These are phyloP conservation scores for Tridacna crocea DNA, from an alignment of 2,888 invertebrate genomes.

Conservation along the genomic window DNA sequence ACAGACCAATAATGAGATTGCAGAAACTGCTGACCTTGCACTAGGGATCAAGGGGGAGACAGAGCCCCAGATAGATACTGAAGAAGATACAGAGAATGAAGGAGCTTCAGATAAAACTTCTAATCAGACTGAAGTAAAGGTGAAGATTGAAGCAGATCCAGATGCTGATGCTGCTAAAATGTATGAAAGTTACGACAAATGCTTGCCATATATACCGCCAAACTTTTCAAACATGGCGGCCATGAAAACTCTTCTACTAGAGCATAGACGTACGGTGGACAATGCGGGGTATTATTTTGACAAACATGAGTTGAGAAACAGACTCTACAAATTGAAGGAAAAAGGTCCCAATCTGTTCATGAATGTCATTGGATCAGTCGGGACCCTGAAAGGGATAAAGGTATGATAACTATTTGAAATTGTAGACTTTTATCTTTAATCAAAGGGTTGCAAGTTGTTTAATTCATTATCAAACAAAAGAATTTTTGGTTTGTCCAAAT, in stretches of 20 bases:
- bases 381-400: neutral
- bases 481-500: too few species aligned
- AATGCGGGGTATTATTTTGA: conserved; percentile 46
- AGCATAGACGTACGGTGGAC: conserved; percentile 46
- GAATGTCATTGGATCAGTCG: conserved; percentile 37
- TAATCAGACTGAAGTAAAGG: neutral
- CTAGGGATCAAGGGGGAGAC: conserved; percentile 9
- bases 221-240: conserved; percentile 45
- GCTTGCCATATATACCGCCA: conserved; percentile 54
- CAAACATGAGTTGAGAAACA: conserved; percentile 27
- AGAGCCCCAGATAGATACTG: neutral
- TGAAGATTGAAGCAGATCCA: neutral
- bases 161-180: neutral
- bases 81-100: neutral
- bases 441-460: too few species aligned
- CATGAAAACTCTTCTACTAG: conserved; percentile 42
- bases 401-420: neutral
- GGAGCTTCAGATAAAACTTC: neutral
- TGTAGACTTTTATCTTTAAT: too few species aligned
- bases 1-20: neutral
- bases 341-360: conserved; percentile 51
- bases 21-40: conserved; percentile 12
- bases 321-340: conserved; percentile 41
- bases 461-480: too few species aligned
- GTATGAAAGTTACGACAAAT: conserved; percentile 28